These are phyloP conservation scores for Epistrophella euchroma DNA, from an alignment of 2,888 invertebrate genomes.

Conservation along the genomic window DNA sequence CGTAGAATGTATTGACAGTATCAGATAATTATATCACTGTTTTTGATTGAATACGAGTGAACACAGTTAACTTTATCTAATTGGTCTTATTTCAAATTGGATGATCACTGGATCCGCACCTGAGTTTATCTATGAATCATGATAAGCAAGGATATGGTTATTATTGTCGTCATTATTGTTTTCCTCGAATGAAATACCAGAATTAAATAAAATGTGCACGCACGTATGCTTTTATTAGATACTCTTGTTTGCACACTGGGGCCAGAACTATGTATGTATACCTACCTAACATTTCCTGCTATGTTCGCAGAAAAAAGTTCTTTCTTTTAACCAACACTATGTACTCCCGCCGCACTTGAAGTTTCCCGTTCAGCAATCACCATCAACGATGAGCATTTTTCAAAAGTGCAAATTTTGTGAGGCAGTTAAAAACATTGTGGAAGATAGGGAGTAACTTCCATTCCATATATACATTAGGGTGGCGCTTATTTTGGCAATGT, in stretches of 20 bases:
- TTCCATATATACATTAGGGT: no score
- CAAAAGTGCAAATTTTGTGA: constrained; percentile 53
- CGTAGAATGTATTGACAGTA: no score
- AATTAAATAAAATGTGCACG: constrained; percentile 57
- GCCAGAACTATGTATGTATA: background rate
- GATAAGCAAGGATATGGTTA: constrained; percentile 20
- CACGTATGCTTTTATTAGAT: constrained; percentile 60
- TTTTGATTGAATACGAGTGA: no score
- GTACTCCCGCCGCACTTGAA: constrained; percentile 39
- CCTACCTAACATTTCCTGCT: no score
- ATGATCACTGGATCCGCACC: no score
- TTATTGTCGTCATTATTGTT: background rate
- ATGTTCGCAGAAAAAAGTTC: background rate
- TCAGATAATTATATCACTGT: no score
- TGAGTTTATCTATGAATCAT: background rate
- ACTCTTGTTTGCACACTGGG: constrained; percentile 55
- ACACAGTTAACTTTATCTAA: no score
- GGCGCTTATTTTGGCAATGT: no score
- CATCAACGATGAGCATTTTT: constrained; percentile 58
- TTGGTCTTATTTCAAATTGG: no score
- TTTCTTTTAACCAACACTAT: background rate
- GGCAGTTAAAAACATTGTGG: constrained; percentile 52
- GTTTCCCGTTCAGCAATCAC: constrained; percentile 60
- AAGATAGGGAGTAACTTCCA: background rate
- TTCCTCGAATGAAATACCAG: background rate